Conservation (phyloP, 2,797 vertebrate genomes). For the Synaphobranchus kaupii region DNA sequence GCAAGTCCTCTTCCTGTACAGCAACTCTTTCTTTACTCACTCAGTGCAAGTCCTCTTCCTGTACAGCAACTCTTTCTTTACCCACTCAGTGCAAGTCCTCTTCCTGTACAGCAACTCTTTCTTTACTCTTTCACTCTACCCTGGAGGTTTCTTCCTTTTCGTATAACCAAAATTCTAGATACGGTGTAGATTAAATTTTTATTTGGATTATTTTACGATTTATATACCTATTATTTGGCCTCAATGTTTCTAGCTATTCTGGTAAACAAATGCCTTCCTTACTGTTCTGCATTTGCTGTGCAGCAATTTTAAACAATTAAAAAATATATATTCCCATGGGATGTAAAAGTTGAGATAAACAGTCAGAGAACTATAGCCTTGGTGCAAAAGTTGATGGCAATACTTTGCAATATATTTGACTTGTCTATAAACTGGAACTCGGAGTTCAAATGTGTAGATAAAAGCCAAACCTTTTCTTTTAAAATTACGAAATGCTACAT, state of each 20-base stretch:
- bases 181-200: too few species aligned
- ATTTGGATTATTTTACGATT: too few species aligned
- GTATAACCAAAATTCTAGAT: too few species aligned
- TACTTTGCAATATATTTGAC: slow-evolving; percentile 31
- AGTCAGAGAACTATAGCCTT: slow-evolving; percentile 45
- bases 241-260: too few species aligned
- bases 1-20: background rate
- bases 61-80: background rate
- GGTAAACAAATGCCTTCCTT: background rate
- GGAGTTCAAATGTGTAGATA: slow-evolving; percentile 25
- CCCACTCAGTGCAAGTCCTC: background rate
- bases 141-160: background rate
- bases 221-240: too few species aligned
- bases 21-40: background rate
- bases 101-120: background rate
- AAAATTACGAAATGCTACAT: background rate
- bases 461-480: background rate
- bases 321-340: slow-evolving; percentile 5
- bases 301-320: too few species aligned
- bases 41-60: background rate
- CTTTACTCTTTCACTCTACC: background rate
- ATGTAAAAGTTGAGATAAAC: slow-evolving; percentile 40
- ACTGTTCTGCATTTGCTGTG: background rate
- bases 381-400: slow-evolving; percentile 28
- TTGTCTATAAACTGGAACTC: slow-evolving; percentile 32